Evolutionary conservation across 2,888 invertebrate species (phyloP), one percentile per base, ranked within the genome.

Genomic region (Sisyra terminalis): DNA sequence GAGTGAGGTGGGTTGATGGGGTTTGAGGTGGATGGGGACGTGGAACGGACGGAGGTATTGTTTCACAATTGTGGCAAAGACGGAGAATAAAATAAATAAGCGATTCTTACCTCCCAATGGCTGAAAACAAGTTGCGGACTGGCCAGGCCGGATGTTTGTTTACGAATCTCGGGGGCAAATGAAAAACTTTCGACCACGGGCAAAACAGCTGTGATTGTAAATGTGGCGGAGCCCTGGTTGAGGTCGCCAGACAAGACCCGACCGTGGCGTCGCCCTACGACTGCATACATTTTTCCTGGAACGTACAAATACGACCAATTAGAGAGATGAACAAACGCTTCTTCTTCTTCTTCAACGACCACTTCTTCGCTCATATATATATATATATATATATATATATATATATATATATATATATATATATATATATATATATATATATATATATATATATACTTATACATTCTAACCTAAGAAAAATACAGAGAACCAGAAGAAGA

Each of bases 131-230:
- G 73, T 61, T 93, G 94, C 1, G 97, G 96, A 58, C 84, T 85
- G 7, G 97, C 97, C 49, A 93, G 71, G 8, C 98, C 98, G 45
- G 94, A 94, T 15, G 97, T 97, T 61, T 89, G 83, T 52, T 89
- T 93, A 45, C 96, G 75, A 51, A 98, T 78, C 63, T 96, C 94
- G 46, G 88, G 78, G 3, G 92, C 87, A 63, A 99, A 89, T 52
- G 84, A 82, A 64, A 94, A 92, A 60, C 96, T 96, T 67, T 99
- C 98, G 4, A 93, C 80, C 17, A 98, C 94, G 0, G 98, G 98
- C 55, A 98, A 68, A 48, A 82, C 72, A 2, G 96, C 93, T 45
- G 76, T 74, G 18, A 98, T 87, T 46, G 80, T 73, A 68, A 96
- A 98, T 46, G 81, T 80, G 40, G 86, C 81, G 35, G 93, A 92